Evolutionary conservation across 2,113 vertebrate species (phyloP), one percentile per base, ranked within the genome.

Genomic region (Pleuronectes platessa): DNA sequence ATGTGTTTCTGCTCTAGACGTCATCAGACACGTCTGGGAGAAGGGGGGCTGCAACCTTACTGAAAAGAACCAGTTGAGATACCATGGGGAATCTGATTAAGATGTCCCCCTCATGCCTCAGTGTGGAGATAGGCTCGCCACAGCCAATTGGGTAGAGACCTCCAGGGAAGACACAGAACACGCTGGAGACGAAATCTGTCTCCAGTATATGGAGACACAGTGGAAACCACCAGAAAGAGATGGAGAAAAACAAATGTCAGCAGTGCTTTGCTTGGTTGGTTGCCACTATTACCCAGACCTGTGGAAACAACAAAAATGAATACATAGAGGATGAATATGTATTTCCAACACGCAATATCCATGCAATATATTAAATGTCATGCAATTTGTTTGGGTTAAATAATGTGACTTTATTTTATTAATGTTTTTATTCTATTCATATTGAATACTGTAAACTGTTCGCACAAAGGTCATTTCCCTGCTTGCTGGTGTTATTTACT

Each of bases 401-500:
- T 14, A 2, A 4, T 60, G 12, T 42, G 7, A 31, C 13, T 42
- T 66, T 15, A 15, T 55, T 37, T 53, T 51, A 58, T 31, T 31
- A 6, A 31, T 31, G 1, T 31, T 31, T 42, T 66, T 15, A 15
- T 55, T 37, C 37, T 51, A 61, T 82, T 63, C 27, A 8, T 24
- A 5, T 40, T 78, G 37, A 61, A 61, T 70, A 23, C 59, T 47
- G 9, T 5, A 23, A 54, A 66, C 15, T 53, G 53, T 58, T 78
- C 23, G 21, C 74, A 63, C 26, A 55, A 72, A 78, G 76, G 67
- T 82, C 56, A 66, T 45, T 59, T 49, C 68, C 35, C 0, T 15
- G 5, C 10, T 35, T 61, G 49, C 21, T 76, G n/a, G 1, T 24
- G 71, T 77, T 76, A 67, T 84, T 88, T 58, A 68, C 73, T 51